phyloP scores from a whole-genome alignment of 30 jellyfish, hydroid and myxozoan genomes.

The Turritopsis rubra region DNA sequence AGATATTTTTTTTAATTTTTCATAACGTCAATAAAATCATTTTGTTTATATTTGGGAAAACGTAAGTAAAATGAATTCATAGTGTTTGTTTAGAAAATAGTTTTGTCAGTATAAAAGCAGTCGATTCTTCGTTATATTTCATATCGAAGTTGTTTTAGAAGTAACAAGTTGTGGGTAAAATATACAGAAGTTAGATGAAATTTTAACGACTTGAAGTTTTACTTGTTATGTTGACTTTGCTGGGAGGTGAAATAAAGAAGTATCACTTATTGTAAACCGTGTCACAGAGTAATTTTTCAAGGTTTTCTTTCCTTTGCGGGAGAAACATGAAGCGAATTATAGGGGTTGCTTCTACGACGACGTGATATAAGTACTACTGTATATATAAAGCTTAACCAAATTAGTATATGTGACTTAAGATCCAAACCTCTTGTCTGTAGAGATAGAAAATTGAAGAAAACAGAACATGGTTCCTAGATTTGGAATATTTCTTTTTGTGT shows the following conservation, averaged over 20 bases:
- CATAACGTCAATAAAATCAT: not conserved
- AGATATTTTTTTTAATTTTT: not conserved
- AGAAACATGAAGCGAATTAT: too few relatives aligned
- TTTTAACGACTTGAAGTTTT: too few relatives aligned
- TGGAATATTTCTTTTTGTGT: not conserved
- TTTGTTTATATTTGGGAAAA: not conserved
- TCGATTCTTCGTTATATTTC: too few relatives aligned
- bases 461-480: not conserved
- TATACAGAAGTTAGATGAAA: not conserved
- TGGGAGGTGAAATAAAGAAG: too few relatives aligned
- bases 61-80: not conserved
- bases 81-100: not conserved
- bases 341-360: too few relatives aligned
- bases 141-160: not conserved
- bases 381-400: not conserved
- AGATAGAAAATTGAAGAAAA: not conserved
- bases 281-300: too few relatives aligned
- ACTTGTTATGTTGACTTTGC: too few relatives aligned
- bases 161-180: too few relatives aligned
- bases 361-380: too few relatives aligned
- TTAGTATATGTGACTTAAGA: not conserved
- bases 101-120: not conserved
- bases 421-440: not conserved
- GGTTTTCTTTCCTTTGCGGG: too few relatives aligned
- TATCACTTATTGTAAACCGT: too few relatives aligned